Base-by-base conservation (phyloP, 1,140 invertebrate species). In the Hermatobates lingyangjiaoensis region DNA sequence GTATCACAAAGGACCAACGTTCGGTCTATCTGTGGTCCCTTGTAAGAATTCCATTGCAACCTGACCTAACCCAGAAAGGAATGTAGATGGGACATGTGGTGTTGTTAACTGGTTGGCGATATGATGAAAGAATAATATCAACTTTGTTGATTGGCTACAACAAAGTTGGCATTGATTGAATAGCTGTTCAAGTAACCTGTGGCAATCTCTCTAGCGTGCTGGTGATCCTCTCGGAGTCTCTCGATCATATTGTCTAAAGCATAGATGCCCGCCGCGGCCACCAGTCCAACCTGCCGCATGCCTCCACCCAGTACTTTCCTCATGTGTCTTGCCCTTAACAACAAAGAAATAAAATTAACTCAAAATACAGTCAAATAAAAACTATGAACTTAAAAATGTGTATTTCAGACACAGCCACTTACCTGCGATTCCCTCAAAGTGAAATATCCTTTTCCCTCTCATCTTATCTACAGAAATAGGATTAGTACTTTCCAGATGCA, bases 291-390 rank as follows among this genome's bases (percentile, higher is more conserved):
- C 69, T 96, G 91, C 51, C 91, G 69, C 87, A 93, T 88, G 0
- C 81, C 90, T 21, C 92, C 92, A 12, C 93, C 93, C 14, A 97
- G 61, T 40, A 79, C 83, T 67, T 95, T 95, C 12, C 90, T 71
- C 3, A 77, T 57, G 53, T 87, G 74, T 10, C 74, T 71, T 1
- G 86, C 85, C 57, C 83, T 87, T n/a, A n/a, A n/a, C n/a, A n/a
- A n/a, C n/a, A n/a, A n/a, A n/a, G n/a, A n/a, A n/a, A n/a, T n/a
- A n/a, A n/a, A n/a, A n/a, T n/a, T n/a, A n/a, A n/a, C n/a, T n/a
- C n/a, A n/a, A n/a, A n/a, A n/a, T n/a, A n/a, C n/a, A n/a, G n/a
- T n/a, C n/a, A n/a, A n/a, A n/a, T n/a, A n/a, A n/a, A n/a, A n/a
- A n/a, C n/a, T n/a, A n/a, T n/a, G n/a, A n/a, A n/a, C n/a, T n/a